Percentiles rank a stretch among this genome's conserved stretches.
phyloP scores from a whole-genome alignment of 2,113 vertebrate species.

The Cettia cetti region DNA sequence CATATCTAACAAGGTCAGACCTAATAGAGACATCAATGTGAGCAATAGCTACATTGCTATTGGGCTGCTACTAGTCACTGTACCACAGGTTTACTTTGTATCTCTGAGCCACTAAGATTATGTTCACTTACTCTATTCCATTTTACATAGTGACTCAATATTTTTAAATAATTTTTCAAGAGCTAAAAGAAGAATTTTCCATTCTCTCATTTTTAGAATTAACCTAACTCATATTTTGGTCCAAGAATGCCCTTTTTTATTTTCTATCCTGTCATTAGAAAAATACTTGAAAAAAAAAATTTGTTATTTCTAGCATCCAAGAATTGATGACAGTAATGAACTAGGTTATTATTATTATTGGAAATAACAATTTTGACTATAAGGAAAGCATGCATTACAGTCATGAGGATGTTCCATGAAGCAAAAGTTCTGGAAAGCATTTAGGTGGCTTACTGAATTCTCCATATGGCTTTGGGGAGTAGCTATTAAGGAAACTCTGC shows the following conservation, averaged over 20 bases:
- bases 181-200: not conserved
- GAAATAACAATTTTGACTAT: not conserved
- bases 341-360: not conserved
- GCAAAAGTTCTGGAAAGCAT: not conserved
- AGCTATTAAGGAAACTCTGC: not conserved
- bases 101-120: not conserved
- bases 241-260: not conserved
- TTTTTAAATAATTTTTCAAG: not conserved
- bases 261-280: not conserved
- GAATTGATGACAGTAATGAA: not conserved
- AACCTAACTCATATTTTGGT: not conserved
- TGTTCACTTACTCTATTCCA: not conserved
- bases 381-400: not conserved
- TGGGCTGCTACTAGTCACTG: not conserved
- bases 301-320: not conserved
- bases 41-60: not conserved
- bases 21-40: not conserved
- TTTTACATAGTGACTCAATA: not conserved
- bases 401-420: not conserved
- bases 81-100: not conserved
- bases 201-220: not conserved
- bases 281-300: not conserved
- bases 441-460: not conserved
- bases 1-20: not conserved
- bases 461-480: not conserved